phyloP scores from a whole-genome alignment of 2,888 invertebrate species.

The Marronus borbonicus region DNA sequence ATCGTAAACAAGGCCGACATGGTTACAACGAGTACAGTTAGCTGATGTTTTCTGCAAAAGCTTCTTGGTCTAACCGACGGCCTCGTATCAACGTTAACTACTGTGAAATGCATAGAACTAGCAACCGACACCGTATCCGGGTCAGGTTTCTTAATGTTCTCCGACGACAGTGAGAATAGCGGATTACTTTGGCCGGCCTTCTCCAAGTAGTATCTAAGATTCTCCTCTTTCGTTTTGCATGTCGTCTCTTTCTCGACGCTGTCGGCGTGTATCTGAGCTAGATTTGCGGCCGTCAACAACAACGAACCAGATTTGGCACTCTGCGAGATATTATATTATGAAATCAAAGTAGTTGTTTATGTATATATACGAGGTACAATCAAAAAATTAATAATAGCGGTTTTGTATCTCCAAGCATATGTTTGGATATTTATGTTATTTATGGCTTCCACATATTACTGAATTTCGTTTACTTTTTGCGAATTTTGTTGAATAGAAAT shows the following conservation, averaged over 20 bases:
- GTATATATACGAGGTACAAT: background rate
- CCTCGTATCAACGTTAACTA: slow-evolving; percentile 81
- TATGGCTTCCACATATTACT: too few species aligned
- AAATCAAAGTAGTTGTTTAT: background rate
- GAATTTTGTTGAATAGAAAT: too few species aligned
- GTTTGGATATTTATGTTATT: too few species aligned
- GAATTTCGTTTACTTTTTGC: too few species aligned
- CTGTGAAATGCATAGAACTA: slow-evolving; percentile 90
- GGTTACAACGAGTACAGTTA: slow-evolving; percentile 85
- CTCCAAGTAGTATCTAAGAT: slow-evolving; percentile 68
- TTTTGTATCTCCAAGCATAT: too few species aligned
- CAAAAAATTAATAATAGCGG: too few species aligned
- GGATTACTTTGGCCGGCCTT: slow-evolving; percentile 60
- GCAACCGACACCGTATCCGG: slow-evolving; percentile 83
- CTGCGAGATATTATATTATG: slow-evolving; percentile 71
- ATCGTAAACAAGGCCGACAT: slow-evolving; percentile 88
- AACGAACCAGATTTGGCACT: slow-evolving; percentile 87
- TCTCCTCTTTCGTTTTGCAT: slow-evolving; percentile 58
- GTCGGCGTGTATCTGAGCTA: slow-evolving; percentile 68
- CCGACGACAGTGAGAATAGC: slow-evolving; percentile 50
- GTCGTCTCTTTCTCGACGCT: slow-evolving; percentile 57
- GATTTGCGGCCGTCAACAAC: slow-evolving; percentile 84
- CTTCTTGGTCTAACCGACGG: slow-evolving; percentile 73
- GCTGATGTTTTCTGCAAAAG: slow-evolving; percentile 85
- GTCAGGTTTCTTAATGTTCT: slow-evolving; percentile 63